Evolutionary conservation across 92 coral and sea anemone species (phyloP), one percentile per base, ranked within the genome.

Genomic region (Umimayanthus kanabou): DNA sequence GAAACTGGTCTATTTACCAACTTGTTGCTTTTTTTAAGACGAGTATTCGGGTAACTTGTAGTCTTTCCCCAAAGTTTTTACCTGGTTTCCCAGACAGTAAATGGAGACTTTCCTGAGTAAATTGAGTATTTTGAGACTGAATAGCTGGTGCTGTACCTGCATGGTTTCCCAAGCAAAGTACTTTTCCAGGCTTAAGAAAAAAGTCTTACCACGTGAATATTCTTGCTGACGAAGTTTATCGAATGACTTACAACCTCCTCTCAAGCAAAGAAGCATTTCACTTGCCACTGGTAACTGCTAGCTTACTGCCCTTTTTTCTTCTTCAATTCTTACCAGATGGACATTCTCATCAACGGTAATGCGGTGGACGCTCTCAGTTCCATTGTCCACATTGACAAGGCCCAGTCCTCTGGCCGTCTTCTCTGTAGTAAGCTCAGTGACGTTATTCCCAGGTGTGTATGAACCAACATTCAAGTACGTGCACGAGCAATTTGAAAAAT

Each of bases 311-410:
- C 64, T 2, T 7, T 16, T 83, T 39, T 23, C 39, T 23, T 26
- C 29, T 29, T 15, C 9, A 9, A 9, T 43, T n/a, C n/a, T 80
- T 87, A 20, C 25, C 73, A 97, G 99, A 93, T 97, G 93, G 99
- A 97, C 77, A 93, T 95, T 76, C 88, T 92, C 58, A 91, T 97
- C 49, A 97, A 95, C 85, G 96, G 97, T 10, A 89, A 88, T 30
- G 88, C 94, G 4, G 96, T 97, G 5, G 99, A 97, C 65, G 98
- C 99, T 16, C 92, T 97, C 69, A 97, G 99, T 85, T 91, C 95
- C 73, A 94, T 97, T n/a, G 99, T 95, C 53, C 98, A 97, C 70
- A 87, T 66, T 42, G 99, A 97, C 82, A 95, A 95, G 43, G 92
- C 97, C 9, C 70, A 91, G 47, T 87, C 87, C 57, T 84, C 94